Percentiles rank a stretch among this genome's conserved stretches.
These are phyloP conservation scores for Drosophila acutilabella DNA, from an alignment of 2,888 invertebrate genomes.

Conservation along the genomic window DNA sequence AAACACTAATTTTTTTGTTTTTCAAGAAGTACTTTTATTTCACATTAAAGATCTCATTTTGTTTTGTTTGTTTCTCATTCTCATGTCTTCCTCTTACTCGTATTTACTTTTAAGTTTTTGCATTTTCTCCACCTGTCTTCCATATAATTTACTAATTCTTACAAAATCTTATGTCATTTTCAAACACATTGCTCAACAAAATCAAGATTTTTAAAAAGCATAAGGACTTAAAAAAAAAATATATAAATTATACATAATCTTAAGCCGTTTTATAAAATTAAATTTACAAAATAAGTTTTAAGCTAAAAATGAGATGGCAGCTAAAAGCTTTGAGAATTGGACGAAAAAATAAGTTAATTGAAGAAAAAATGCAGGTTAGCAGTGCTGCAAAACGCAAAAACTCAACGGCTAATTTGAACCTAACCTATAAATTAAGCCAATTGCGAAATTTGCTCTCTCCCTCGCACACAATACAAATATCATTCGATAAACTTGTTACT, in stretches of 20 bases:
- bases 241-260: constrained; percentile 5
- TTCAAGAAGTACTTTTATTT: constrained; percentile 66
- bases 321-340: constrained; percentile 45
- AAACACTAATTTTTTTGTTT: constrained; percentile 11
- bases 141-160: constrained; percentile 75
- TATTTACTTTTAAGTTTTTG: constrained; percentile 57
- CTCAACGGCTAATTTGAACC: constrained; percentile 4
- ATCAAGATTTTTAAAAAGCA: background rate
- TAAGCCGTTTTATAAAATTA: constrained; percentile 37
- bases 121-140: constrained; percentile 45
- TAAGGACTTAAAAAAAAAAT: constrained; percentile 4
- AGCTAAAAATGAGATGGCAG: constrained; percentile 62
- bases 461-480: constrained; percentile 24
- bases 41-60: constrained; percentile 74
- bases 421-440: constrained; percentile 20
- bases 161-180: constrained; percentile 68
- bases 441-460: constrained; percentile 11
- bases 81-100: constrained; percentile 59
- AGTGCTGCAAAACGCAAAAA: constrained; percentile 17
- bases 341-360: constrained; percentile 5
- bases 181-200: constrained; percentile 44
- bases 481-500: constrained; percentile 20
- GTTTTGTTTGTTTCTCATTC: constrained; percentile 42
- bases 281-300: constrained; percentile 58
- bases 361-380: background rate